Conservation (phyloP, 2,797 vertebrate genomes). For the Acrossocheilus fasciatus region DNA sequence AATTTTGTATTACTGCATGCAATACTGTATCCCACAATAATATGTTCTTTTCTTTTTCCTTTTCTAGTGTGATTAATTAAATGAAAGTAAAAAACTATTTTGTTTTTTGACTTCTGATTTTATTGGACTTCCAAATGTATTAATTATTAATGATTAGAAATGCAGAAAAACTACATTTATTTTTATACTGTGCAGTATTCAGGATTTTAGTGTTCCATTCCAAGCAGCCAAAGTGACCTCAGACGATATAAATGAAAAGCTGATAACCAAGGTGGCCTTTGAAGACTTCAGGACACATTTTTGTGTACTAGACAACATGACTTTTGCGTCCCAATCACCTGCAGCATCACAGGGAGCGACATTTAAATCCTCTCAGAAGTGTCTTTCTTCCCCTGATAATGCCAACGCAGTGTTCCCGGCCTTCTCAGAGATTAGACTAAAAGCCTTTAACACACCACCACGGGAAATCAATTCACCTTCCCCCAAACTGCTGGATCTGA, state of each 20-base stretch:
- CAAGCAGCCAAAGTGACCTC: neutral
- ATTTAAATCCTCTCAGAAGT: conserved; percentile 21
- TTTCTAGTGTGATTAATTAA: neutral
- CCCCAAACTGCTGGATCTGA: conserved; percentile 20
- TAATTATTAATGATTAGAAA: neutral
- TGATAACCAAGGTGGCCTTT: neutral
- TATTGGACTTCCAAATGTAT: neutral
- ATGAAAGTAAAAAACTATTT: neutral
- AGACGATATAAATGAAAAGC: neutral
- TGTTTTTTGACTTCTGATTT: neutral
- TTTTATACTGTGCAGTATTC: neutral
- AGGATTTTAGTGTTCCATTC: neutral
- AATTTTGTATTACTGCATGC: too few species aligned
- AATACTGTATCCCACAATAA: neutral
- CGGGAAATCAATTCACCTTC: conserved; percentile 35
- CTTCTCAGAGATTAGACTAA: conserved; percentile 37
- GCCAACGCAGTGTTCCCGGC: conserved; percentile 13
- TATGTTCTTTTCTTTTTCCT: neutral
- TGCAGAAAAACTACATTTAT: neutral
- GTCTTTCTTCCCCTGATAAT: conserved; percentile 32
- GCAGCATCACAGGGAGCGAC: neutral
- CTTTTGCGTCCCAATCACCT: neutral
- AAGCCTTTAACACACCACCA: conserved; percentile 34
- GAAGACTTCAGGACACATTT: neutral
- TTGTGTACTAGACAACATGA: neutral